Percentiles rank a stretch among this genome's conserved stretches.
Conservation (phyloP, 2,113 vertebrate genomes). For the Girardinichthys multiradiatus region DNA sequence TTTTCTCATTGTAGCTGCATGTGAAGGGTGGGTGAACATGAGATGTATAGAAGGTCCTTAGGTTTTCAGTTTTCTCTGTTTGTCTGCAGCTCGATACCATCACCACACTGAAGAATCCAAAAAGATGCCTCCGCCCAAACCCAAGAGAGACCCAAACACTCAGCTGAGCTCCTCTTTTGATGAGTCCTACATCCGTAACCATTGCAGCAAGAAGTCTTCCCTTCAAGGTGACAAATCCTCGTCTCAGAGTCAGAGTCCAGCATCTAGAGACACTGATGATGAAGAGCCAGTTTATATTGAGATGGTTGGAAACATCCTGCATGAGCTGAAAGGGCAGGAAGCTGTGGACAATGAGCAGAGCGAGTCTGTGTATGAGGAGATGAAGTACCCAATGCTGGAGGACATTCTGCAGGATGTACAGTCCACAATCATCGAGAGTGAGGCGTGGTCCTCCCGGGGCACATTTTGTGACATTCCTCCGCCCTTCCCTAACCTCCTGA, state of each 20-base stretch:
- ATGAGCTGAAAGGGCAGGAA: slow-evolving; percentile 85
- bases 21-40: background rate
- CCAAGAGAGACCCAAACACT: slow-evolving; percentile 94
- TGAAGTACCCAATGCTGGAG: slow-evolving; percentile 93
- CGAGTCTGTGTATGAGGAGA: slow-evolving; percentile 96
- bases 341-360: slow-evolving; percentile 84
- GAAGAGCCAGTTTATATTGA: slow-evolving; percentile 98
- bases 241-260: slow-evolving; percentile 84
- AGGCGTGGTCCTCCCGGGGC: slow-evolving; percentile 83
- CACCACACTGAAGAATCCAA: slow-evolving; percentile 91
- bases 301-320: slow-evolving; percentile 95
- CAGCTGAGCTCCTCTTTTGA: slow-evolving; percentile 97
- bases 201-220: slow-evolving; percentile 81
- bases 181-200: slow-evolving; percentile 88
- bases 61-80: background rate
- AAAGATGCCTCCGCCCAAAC: slow-evolving; percentile 96
- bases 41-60: background rate
- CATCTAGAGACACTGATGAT: slow-evolving; percentile 82
- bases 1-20: no score
- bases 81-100: slow-evolving; percentile 81
- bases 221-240: slow-evolving; percentile 81
- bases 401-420: slow-evolving; percentile 87
- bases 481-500: slow-evolving; percentile 94
- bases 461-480: slow-evolving; percentile 92
- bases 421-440: slow-evolving; percentile 83